phyloP scores from a whole-genome alignment of 2,888 invertebrate species.

The Stictocephala bisonia region DNA sequence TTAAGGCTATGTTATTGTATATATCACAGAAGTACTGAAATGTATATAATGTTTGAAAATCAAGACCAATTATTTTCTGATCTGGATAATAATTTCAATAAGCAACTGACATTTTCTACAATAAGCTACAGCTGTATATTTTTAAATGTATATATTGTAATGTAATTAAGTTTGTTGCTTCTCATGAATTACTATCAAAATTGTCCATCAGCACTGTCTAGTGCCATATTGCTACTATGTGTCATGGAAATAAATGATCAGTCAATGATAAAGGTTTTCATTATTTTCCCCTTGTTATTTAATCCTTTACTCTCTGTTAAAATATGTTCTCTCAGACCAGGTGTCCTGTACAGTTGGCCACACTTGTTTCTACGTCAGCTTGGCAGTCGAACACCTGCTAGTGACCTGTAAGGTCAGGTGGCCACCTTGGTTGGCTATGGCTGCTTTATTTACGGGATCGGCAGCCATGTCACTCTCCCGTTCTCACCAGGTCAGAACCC shows the following conservation, averaged over 20 bases:
- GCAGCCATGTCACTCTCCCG: no score
- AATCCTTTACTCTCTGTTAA: no score
- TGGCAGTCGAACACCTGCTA: no score
- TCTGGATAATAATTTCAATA: constrained; percentile 19
- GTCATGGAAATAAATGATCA: constrained; percentile 35
- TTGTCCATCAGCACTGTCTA: constrained; percentile 38
- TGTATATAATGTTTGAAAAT: constrained; percentile 19
- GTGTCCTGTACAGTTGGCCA: no score
- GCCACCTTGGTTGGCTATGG: no score
- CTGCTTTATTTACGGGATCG: no score
- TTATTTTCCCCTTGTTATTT: no score
- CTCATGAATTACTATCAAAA: constrained; percentile 21
- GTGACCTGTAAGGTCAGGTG: no score
- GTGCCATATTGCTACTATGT: constrained; percentile 39
- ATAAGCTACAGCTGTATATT: constrained; percentile 15
- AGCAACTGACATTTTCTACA: constrained; percentile 35
- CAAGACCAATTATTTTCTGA: constrained; percentile 39
- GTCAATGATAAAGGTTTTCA: no score
- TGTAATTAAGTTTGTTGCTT: constrained; percentile 35
- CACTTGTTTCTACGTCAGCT: no score
- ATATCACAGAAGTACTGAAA: background rate
- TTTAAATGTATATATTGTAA: constrained; percentile 38
- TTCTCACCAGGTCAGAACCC: no score
- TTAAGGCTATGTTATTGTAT: constrained; percentile 31
- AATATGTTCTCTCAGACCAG: no score